A percentile compares a stretch with the other conserved stretches of the same genome.
These are phyloP conservation scores for Myotis lucifugus DNA, from an alignment of 2,113 vertebrate species.

Conservation along the genomic window DNA sequence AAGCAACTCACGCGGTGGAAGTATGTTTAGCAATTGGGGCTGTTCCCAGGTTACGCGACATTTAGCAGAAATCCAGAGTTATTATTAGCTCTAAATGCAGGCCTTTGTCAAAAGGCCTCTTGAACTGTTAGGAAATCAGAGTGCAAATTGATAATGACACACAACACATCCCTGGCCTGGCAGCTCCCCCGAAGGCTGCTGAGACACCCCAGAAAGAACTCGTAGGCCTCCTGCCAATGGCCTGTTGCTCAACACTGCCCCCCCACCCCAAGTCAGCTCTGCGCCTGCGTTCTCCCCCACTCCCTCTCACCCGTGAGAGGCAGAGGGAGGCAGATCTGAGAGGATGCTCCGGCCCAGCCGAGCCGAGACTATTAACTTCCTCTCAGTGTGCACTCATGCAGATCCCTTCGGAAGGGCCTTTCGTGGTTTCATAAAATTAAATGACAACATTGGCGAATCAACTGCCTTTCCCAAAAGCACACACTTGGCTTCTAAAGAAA, in stretches of 20 bases:
- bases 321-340: slow-evolving; percentile 63
- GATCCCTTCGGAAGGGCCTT: slow-evolving; percentile 65
- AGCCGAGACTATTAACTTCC: slow-evolving; percentile 72
- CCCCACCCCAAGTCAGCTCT: slow-evolving; percentile 2
- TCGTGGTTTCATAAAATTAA: slow-evolving; percentile 78
- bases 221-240: not conserved
- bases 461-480: slow-evolving; percentile 71
- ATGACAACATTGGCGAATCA: slow-evolving; percentile 65
- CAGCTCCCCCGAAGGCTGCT: slow-evolving; percentile 52
- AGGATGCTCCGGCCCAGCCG: slow-evolving; percentile 42
- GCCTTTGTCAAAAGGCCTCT: slow-evolving; percentile 72
- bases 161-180: slow-evolving; percentile 55
- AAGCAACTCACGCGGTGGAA: slow-evolving; percentile 43
- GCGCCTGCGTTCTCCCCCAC: not conserved
- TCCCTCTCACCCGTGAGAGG: slow-evolving; percentile 51
- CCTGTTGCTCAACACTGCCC: slow-evolving; percentile 18
- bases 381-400: slow-evolving; percentile 66
- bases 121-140: slow-evolving; percentile 75
- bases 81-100: slow-evolving; percentile 76
- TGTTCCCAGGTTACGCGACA: slow-evolving; percentile 71
- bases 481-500: slow-evolving; percentile 75
- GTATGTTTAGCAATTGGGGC: slow-evolving; percentile 72
- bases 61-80: slow-evolving; percentile 69
- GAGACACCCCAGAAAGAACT: slow-evolving; percentile 62
- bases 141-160: slow-evolving; percentile 74